Conservation (phyloP, 2,888 invertebrate species). For the Brachylomia viminalis region DNA sequence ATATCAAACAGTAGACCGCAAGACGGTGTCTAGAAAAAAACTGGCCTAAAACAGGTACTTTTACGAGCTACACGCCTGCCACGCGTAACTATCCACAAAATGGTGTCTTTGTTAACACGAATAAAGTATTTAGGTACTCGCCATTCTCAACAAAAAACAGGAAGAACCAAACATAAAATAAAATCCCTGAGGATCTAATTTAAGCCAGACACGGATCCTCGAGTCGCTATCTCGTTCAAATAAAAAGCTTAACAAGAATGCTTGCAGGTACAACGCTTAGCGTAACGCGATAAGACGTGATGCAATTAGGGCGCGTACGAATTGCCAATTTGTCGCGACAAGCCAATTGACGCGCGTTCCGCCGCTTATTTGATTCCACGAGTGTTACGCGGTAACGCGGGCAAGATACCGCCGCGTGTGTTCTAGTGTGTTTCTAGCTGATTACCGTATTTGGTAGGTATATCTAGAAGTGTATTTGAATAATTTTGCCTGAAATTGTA, state of each 20-base stretch:
- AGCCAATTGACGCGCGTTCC: constrained; percentile 73
- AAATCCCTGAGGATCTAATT: constrained; percentile 62
- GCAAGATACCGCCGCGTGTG: not conserved
- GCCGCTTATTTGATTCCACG: constrained; percentile 68
- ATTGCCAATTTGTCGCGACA: constrained; percentile 81
- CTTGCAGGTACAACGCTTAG: constrained; percentile 60
- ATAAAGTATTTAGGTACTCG: constrained; percentile 36
- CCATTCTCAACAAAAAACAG: constrained; percentile 32
- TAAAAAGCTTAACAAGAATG: constrained; percentile 65
- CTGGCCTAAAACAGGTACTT: not conserved
- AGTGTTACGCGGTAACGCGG: constrained; percentile 44
- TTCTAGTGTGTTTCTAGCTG: constrained; percentile 7
- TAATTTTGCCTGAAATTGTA: not conserved
- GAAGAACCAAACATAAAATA: constrained; percentile 53
- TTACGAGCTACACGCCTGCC: not conserved
- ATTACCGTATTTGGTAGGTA: not conserved
- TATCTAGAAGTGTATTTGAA: not conserved
- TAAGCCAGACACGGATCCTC: constrained; percentile 48
- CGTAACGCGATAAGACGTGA: constrained; percentile 66
- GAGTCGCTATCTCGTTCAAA: constrained; percentile 50
- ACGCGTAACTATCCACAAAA: not conserved
- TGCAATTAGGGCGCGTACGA: constrained; percentile 75
- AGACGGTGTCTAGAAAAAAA: not conserved
- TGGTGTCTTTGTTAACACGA: constrained; percentile 36
- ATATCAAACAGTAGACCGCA: not conserved